A percentile compares a stretch with the other conserved stretches of the same genome.
These are phyloP conservation scores for Micromussa lordhowensis DNA, from an alignment of 92 coral and sea anemone genomes.

Conservation along the genomic window DNA sequence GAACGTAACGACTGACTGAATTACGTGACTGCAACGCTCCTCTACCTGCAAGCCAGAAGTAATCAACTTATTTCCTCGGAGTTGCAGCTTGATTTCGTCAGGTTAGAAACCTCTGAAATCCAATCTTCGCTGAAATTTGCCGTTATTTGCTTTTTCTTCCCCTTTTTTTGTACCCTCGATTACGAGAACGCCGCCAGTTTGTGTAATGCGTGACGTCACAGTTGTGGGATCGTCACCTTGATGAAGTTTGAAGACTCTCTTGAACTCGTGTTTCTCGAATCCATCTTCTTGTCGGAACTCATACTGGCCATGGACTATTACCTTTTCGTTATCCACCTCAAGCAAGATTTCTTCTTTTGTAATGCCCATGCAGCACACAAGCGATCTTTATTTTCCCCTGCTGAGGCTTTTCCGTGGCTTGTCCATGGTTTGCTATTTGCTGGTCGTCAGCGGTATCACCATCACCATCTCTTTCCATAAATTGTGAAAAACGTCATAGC, in stretches of 20 bases:
- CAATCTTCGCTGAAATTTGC: constrained; percentile 8
- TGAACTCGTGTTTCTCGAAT: constrained; percentile 49
- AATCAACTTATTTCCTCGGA: neutral
- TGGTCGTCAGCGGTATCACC: neutral
- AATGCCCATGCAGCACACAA: constrained; percentile 34
- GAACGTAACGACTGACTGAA: too few species aligned
- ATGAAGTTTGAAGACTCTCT: constrained; percentile 51
- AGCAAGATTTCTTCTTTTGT: constrained; percentile 53
- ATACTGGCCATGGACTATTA: constrained; percentile 51
- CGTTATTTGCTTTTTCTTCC: constrained; percentile 3
- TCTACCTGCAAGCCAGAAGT: too few species aligned
- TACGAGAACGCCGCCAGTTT: constrained; percentile 43
- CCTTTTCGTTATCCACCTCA: constrained; percentile 56
- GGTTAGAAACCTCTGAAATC: constrained; percentile 18
- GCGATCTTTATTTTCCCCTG: constrained; percentile 35
- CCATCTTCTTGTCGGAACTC: constrained; percentile 49
- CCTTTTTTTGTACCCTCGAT: constrained; percentile 37
- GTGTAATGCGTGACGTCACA: constrained; percentile 53
- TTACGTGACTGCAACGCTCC: too few species aligned
- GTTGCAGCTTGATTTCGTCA: constrained; percentile 2
- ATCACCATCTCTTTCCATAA: constrained; percentile 6
- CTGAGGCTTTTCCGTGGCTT: neutral
- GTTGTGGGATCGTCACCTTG: constrained; percentile 53
- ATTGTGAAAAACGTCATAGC: neutral
- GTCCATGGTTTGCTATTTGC: neutral